phyloP scores from a whole-genome alignment of 2,888 invertebrate genomes.

The Amiota minor region DNA sequence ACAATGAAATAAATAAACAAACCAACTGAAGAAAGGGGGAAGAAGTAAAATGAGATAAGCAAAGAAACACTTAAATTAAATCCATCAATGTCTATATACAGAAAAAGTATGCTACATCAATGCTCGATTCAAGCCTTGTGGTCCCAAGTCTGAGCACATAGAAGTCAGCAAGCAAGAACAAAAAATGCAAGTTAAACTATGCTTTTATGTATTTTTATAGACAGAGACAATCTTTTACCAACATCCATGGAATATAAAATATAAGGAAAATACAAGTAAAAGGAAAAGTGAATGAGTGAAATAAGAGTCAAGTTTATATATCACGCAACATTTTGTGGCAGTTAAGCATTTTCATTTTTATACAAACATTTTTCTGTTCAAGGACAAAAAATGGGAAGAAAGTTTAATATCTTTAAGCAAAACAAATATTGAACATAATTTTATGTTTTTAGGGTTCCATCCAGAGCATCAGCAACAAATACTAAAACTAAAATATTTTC shows the following conservation, averaged over 20 bases:
- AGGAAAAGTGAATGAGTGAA: too few species aligned
- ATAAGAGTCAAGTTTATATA: not conserved
- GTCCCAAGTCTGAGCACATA: not conserved
- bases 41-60: too few species aligned
- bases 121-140: conserved; percentile 1
- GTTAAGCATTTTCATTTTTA: not conserved
- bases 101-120: not conserved
- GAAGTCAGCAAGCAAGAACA: not conserved
- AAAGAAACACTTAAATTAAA: not conserved
- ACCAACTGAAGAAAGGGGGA: too few species aligned
- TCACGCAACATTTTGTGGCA: conserved; percentile 8
- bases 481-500: too few species aligned
- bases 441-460: too few species aligned
- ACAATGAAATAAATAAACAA: too few species aligned
- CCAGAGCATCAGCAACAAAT: too few species aligned
- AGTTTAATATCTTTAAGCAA: conserved; percentile 13
- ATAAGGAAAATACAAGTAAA: too few species aligned
- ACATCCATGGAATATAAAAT: too few species aligned
- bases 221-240: too few species aligned
- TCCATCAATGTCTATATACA: not conserved
- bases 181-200: not conserved
- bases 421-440: not conserved
- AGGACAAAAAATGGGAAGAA: not conserved
- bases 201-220: not conserved
- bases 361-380: conserved; percentile 20